phyloP scores from a whole-genome alignment of 2,888 invertebrate genomes.

The Anoplius nigerrimus region DNA sequence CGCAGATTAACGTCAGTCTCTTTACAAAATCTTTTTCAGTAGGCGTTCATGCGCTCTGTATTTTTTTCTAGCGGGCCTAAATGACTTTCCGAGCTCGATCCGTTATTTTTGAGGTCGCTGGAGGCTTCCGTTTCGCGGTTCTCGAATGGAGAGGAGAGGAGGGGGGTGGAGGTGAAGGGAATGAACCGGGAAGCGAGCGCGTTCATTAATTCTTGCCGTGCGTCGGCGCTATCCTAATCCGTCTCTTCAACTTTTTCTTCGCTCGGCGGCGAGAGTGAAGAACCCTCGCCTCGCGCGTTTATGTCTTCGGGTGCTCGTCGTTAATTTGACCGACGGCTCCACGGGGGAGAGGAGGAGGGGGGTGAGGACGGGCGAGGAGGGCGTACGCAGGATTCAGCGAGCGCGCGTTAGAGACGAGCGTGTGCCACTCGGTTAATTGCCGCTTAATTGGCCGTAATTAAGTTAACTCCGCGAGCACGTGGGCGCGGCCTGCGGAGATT shows the following conservation, averaged over 20 bases:
- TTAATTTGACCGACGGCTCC: slow-evolving; percentile 53
- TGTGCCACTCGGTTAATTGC: slow-evolving; percentile 65
- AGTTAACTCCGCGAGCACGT: slow-evolving; percentile 61
- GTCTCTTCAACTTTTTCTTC: slow-evolving; percentile 15
- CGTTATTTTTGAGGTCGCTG: too few relatives aligned
- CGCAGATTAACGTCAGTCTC: too few relatives aligned
- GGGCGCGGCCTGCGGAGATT: slow-evolving; percentile 53
- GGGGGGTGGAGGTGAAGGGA: neutral
- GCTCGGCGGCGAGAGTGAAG: slow-evolving; percentile 1
- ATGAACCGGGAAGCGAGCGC: too few relatives aligned
- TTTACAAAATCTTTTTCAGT: too few relatives aligned
- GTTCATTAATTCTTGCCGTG: too few relatives aligned
- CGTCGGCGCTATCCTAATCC: too few relatives aligned
- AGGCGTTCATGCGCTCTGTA: too few relatives aligned
- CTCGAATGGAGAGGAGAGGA: neutral
- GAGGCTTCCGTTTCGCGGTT: too few relatives aligned
- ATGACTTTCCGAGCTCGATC: too few relatives aligned
- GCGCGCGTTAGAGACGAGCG: slow-evolving; percentile 22
- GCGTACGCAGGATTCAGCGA: slow-evolving; percentile 33
- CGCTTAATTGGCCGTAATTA: slow-evolving; percentile 70
- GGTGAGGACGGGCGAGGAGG: slow-evolving; percentile 12
- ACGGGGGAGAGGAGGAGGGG: slow-evolving; percentile 21
- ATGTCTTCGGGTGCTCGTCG: slow-evolving; percentile 36
- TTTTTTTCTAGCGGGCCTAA: too few relatives aligned
- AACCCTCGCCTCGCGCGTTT: slow-evolving; percentile 31